phyloP scores from a whole-genome alignment of 2,797 vertebrate species.

The Sebastes wilsoni region DNA sequence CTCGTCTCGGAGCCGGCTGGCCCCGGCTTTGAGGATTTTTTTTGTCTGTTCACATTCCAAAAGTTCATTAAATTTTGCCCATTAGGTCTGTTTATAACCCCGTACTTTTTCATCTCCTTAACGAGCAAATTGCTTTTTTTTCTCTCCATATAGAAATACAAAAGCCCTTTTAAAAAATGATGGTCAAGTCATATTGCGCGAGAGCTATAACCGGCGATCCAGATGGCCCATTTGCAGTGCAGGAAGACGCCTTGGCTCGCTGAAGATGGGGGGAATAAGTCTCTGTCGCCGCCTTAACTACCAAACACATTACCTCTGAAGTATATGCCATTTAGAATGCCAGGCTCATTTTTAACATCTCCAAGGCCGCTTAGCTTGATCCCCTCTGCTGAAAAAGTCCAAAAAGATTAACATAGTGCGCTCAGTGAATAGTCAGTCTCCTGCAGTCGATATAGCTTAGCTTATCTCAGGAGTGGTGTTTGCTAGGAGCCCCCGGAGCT shows the following conservation, averaged over 20 bases:
- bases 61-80: conserved; percentile 58
- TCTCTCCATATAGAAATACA: conserved; percentile 69
- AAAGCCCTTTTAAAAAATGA: conserved; percentile 66
- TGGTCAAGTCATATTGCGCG: conserved; percentile 48
- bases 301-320: conserved; percentile 78
- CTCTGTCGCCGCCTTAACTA: conserved; percentile 76
- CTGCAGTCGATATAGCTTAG: conserved; percentile 55
- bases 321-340: conserved; percentile 67
- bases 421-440: conserved; percentile 39
- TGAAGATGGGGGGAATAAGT: conserved; percentile 68
- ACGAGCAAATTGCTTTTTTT: conserved; percentile 62
- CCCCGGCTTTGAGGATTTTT: conserved; percentile 15
- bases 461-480: conserved; percentile 63
- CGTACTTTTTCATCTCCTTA: conserved; percentile 63
- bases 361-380: conserved; percentile 56
- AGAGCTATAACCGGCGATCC: conserved; percentile 72
- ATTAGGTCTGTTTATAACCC: conserved; percentile 69
- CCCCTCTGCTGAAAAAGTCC: conserved; percentile 44
- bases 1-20: background rate
- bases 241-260: conserved; percentile 49
- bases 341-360: conserved; percentile 66
- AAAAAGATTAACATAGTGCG: conserved; percentile 58
- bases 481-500: conserved; percentile 35
- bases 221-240: conserved; percentile 77
- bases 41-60: conserved; percentile 23